A percentile compares a stretch with the other conserved stretches of the same genome.
Conservation (phyloP, 2,113 vertebrate species). For the sheep (Ovis aries) region DNA sequence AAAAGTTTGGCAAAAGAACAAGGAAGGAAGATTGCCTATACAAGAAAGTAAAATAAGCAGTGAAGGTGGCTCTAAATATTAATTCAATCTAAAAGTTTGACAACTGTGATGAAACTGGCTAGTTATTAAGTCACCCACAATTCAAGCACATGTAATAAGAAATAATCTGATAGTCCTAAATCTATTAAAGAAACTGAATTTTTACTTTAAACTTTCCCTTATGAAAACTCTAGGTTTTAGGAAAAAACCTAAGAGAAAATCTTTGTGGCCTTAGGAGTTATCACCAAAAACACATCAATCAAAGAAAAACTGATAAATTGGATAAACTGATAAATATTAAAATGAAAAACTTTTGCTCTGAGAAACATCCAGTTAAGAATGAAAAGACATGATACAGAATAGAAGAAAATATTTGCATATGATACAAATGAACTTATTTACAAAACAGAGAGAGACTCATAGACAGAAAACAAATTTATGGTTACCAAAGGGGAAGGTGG, state of each 20-base stretch:
- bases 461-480: neutral
- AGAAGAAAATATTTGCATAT: neutral
- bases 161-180: neutral
- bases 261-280: neutral
- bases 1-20: neutral
- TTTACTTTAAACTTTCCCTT: neutral
- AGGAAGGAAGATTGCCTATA: neutral
- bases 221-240: neutral
- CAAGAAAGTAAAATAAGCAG: neutral
- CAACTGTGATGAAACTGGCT: neutral
- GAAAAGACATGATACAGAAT: neutral
- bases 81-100: neutral
- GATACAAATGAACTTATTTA: neutral
- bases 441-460: neutral
- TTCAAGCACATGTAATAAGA: neutral
- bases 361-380: neutral
- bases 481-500: neutral
- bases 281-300: neutral
- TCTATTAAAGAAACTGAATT: neutral
- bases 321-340: neutral
- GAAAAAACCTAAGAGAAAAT: neutral
- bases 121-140: neutral
- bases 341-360: neutral
- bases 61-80: neutral
- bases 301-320: neutral